Percentiles rank a stretch among this genome's conserved stretches.
phyloP scores from a whole-genome alignment of 2,113 vertebrate species.

The Pseudolaguvia tuberculata region DNA sequence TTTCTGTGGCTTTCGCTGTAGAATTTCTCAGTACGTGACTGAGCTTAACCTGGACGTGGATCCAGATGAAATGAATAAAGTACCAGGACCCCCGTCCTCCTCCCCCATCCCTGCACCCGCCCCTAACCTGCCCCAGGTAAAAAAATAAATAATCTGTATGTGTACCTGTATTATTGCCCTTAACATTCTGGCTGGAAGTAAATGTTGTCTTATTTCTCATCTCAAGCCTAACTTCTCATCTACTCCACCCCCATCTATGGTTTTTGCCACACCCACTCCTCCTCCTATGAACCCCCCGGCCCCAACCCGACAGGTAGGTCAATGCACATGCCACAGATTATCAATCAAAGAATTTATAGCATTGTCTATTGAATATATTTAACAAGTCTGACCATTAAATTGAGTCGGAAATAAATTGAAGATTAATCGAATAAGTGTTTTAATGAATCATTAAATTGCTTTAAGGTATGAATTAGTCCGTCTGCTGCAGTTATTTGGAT shows the following conservation, averaged over 20 bases:
- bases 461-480: neutral
- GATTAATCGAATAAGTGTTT: no score
- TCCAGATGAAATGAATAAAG: conserved; percentile 99
- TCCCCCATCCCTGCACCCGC: conserved; percentile 83
- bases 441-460: neutral
- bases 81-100: conserved; percentile 84
- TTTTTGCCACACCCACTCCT: conserved; percentile 84
- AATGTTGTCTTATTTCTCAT: conserved; percentile 23
- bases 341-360: neutral
- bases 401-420: no score
- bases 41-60: conserved; percentile 90
- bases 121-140: conserved; percentile 94
- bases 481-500: no score
- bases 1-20: conserved; percentile 18
- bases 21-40: conserved; percentile 64
- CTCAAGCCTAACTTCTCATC: conserved; percentile 82
- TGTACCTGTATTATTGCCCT: neutral
- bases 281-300: conserved; percentile 96
- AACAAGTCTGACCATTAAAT: neutral
- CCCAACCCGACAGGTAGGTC: conserved; percentile 86
- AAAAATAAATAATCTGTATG: neutral
- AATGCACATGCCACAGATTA: neutral
- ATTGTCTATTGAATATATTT: no score
- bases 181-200: neutral
- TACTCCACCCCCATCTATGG: conserved; percentile 81